A percentile compares a stretch with the other conserved stretches of the same genome.
phyloP scores from a whole-genome alignment of 2,797 vertebrate species.

The Podargus strigoides region DNA sequence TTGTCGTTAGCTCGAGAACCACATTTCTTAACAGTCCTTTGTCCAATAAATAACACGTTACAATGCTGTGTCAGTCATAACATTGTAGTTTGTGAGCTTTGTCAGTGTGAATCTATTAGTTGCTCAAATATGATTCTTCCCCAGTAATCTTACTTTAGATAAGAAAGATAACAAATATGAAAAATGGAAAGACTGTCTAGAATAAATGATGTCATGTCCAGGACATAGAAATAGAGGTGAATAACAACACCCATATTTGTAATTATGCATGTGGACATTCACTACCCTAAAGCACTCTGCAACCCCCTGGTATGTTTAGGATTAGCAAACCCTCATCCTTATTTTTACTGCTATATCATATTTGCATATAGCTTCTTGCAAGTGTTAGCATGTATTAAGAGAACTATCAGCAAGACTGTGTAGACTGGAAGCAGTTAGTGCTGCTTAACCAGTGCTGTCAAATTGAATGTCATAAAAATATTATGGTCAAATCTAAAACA shows the following conservation, averaged over 20 bases:
- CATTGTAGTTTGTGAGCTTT: background rate
- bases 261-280: conserved; percentile 38
- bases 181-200: background rate
- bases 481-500: conserved; percentile 21
- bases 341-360: conserved; percentile 32
- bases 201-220: background rate
- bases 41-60: background rate
- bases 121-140: background rate
- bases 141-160: background rate
- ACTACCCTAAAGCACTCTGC: background rate
- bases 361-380: conserved; percentile 16
- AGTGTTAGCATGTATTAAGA: conserved; percentile 7
- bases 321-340: conserved; percentile 55
- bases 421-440: conserved; percentile 24
- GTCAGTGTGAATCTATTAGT: background rate
- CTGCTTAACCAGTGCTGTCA: background rate
- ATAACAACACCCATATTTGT: conserved; percentile 10
- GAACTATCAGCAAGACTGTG: background rate
- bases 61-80: background rate
- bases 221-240: conserved; percentile 7
- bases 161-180: background rate
- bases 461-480: conserved; percentile 10
- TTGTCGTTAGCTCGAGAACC: background rate
- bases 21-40: background rate
- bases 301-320: conserved; percentile 26